phyloP scores from a whole-genome alignment of 2,113 vertebrate species.

The Hoplias malabaricus region DNA sequence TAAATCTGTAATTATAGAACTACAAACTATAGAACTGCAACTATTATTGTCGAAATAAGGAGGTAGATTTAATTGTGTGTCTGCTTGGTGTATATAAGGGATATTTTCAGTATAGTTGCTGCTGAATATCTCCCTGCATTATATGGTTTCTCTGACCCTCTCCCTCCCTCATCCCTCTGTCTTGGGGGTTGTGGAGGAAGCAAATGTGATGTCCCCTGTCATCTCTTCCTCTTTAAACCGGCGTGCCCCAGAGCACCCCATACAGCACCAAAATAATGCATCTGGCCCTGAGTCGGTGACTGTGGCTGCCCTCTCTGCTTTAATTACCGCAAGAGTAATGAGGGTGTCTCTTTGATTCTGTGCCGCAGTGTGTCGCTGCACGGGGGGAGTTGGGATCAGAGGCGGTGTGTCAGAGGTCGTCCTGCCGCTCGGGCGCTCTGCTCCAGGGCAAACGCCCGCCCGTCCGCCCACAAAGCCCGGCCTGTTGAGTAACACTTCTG shows the following conservation, averaged over 20 bases:
- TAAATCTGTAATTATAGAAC: no score
- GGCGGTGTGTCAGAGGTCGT: not conserved
- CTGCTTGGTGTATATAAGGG: no score
- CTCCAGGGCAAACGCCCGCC: slow-evolving; percentile 17
- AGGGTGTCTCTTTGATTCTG: slow-evolving; percentile 52
- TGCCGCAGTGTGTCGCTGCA: slow-evolving; percentile 13
- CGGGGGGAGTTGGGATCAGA: not conserved
- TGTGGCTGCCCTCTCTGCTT: slow-evolving; percentile 35
- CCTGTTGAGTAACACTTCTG: slow-evolving; percentile 41
- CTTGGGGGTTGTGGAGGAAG: slow-evolving; percentile 4
- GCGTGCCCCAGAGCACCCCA: slow-evolving; percentile 12
- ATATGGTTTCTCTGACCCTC: slow-evolving; percentile 17
- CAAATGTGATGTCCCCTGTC: slow-evolving; percentile 20
- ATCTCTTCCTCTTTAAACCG: slow-evolving; percentile 30
- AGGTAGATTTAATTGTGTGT: no score
- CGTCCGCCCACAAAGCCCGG: not conserved
- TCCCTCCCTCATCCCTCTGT: not conserved
- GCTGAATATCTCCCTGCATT: not conserved
- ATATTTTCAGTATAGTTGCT: not conserved
- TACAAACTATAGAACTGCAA: no score
- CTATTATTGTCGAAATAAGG: no score
- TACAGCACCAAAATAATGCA: slow-evolving; percentile 29
- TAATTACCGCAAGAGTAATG: slow-evolving; percentile 51
- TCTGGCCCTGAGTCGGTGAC: slow-evolving; percentile 29
- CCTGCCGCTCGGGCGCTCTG: not conserved